These are phyloP conservation scores for Pongo pygmaeus DNA, from an alignment of 2,113 vertebrate species.

Conservation along the genomic window DNA sequence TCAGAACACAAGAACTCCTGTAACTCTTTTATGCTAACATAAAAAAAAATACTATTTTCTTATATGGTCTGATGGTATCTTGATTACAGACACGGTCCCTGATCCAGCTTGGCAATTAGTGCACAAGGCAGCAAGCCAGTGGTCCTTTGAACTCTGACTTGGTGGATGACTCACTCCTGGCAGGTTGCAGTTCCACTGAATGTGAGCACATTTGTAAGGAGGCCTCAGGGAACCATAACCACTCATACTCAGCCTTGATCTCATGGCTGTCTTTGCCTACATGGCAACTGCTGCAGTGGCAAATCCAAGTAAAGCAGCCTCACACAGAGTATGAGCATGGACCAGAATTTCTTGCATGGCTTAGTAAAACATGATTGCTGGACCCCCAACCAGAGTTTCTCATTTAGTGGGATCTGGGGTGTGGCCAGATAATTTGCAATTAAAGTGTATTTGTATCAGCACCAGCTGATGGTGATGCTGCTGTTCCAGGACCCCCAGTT, in stretches of 20 bases:
- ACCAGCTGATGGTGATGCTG: not conserved
- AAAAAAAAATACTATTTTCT: not conserved
- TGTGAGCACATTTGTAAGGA: not conserved
- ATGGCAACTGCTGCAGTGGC: not conserved
- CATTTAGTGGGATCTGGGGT: too few species aligned
- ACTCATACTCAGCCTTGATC: not conserved
- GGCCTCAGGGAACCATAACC: not conserved
- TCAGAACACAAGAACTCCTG: not conserved
- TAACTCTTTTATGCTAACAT: not conserved
- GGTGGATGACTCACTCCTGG: not conserved
- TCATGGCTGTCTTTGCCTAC: not conserved
- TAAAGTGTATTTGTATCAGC: not conserved
- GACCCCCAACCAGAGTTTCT: not conserved
- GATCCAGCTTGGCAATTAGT: not conserved
- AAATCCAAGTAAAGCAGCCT: not conserved
- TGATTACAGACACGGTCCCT: not conserved
- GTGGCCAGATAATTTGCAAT: not conserved
- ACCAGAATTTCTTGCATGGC: not conserved
- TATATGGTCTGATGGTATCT: too few species aligned
- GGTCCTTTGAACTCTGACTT: not conserved
- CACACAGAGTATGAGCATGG: not conserved
- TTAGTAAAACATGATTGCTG: not conserved
- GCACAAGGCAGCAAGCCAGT: too few species aligned
- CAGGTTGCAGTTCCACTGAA: too few species aligned
- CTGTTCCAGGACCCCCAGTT: not conserved